These are phyloP conservation scores for Xylota segnis DNA, from an alignment of 2,888 invertebrate genomes.

Conservation along the genomic window DNA sequence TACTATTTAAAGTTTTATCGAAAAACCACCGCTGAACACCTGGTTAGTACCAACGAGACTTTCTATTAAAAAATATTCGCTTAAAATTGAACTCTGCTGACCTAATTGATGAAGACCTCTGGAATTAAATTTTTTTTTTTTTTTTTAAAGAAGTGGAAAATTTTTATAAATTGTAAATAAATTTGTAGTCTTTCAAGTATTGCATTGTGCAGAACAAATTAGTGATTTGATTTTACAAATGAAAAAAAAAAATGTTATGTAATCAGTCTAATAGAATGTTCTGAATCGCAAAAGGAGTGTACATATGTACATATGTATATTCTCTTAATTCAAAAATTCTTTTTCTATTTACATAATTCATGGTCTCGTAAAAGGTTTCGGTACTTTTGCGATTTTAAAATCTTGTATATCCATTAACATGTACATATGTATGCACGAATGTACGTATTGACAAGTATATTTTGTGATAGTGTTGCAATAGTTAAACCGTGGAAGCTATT, in stretches of 20 bases:
- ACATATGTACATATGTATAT: too few relatives aligned
- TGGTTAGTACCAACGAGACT: conserved; percentile 46
- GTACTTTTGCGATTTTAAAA: neutral
- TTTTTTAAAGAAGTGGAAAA: conserved; percentile 9
- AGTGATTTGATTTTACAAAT: conserved; percentile 19
- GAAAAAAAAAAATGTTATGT: conserved; percentile 48
- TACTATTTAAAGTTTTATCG: conserved; percentile 5
- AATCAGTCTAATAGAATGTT: conserved; percentile 48
- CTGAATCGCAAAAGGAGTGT: conserved; percentile 53
- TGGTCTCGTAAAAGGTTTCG: conserved; percentile 13
- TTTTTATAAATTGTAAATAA: conserved; percentile 16
- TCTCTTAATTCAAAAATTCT: conserved; percentile 36
- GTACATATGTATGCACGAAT: neutral
- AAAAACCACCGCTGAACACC: conserved; percentile 9
- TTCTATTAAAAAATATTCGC: neutral
- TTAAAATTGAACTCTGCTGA: conserved; percentile 24
- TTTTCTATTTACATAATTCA: conserved; percentile 47
- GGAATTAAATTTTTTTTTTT: neutral
- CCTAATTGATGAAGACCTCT: conserved; percentile 15
- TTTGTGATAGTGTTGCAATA: neutral
- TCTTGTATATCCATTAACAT: neutral
- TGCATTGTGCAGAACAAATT: neutral
- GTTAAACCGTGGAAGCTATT: neutral
- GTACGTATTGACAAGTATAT: neutral
- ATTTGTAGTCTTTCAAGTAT: neutral